Base-by-base conservation (phyloP, 2,888 invertebrate species). In the Barypeithes pellucidus region DNA sequence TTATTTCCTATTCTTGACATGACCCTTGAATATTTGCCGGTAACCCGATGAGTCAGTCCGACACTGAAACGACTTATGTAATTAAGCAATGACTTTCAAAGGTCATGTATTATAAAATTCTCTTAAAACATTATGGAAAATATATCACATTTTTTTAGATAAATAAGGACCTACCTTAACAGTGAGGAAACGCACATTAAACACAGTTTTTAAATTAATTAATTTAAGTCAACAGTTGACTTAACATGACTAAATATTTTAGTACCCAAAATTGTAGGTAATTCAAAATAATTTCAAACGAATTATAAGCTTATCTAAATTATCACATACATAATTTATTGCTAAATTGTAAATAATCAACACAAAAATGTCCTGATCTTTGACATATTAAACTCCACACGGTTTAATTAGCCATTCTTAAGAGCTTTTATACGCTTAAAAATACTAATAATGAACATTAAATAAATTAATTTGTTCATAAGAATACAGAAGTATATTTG, bases 281-380 rank as follows among this genome's bases (percentile, higher is more conserved):
- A 50, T n/a, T n/a, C 24, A n/a, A 22, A 50, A 50, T 12, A 50
- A 50, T 50, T 50, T n/a, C 24, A 22, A 24, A n/a, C 11, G n/a
- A 50, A 22, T 22, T n/a, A 22, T 1, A 22, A 50, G 3, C 50
- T 50, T 50, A 50, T 50, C 50, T n/a, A n/a, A 22, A 47, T 7
- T 20, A n/a, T 24, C 22, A 24, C 11, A 43, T 11, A 47, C 16
- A 45, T 45, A 45, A 47, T 16, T 43, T 24, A 50, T 50, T 20
- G 24, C 22, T 3, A 24, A 50, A 1, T n/a, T 22, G 4, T 50
- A 50, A 50, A 50, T 22, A 24, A 50, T 24, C 24, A 50, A 22
- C 50, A 50, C 7, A 50, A 50, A 50, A n/a, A 16, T 50, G n/a
- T 1, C 20, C 0, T 50, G 50, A 50, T 50, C 50, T 50, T 50